These are phyloP conservation scores for Chelonia mydas DNA, from an alignment of 2,797 vertebrate genomes.

Conservation along the genomic window DNA sequence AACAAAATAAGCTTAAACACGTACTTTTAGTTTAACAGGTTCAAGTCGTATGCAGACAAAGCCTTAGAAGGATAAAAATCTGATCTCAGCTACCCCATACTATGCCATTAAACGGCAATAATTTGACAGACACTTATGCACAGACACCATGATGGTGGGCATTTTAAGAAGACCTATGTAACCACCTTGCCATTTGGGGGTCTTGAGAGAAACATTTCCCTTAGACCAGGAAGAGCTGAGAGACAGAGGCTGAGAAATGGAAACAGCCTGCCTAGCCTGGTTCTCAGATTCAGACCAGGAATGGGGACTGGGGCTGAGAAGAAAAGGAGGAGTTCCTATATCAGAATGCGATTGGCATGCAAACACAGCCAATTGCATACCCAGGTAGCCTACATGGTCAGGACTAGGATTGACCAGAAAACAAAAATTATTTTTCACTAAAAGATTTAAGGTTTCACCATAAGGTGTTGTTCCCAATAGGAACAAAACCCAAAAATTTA, in stretches of 20 bases:
- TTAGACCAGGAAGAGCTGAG: background rate
- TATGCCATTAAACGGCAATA: background rate
- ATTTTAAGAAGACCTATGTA: background rate
- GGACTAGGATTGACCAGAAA: too few species aligned
- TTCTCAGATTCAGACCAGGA: background rate
- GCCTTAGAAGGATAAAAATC: background rate
- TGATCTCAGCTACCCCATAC: background rate
- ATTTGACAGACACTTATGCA: background rate
- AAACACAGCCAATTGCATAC: background rate
- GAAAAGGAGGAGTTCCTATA: accelerated
- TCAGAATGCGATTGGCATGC: background rate
- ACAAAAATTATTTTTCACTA: too few species aligned
- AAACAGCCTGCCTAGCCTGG: background rate
- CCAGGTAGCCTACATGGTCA: too few species aligned
- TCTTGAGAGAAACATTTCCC: background rate
- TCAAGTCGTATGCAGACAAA: background rate
- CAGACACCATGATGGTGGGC: background rate
- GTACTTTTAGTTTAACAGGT: background rate
- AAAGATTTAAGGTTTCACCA: too few species aligned
- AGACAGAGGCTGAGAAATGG: accelerated
- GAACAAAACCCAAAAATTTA: too few species aligned
- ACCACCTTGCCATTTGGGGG: background rate
- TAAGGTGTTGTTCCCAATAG: too few species aligned
- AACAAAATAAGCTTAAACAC: background rate
- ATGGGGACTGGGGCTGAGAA: background rate